phyloP scores from a whole-genome alignment of 2,797 vertebrate species.

The Melopsittacus undulatus region DNA sequence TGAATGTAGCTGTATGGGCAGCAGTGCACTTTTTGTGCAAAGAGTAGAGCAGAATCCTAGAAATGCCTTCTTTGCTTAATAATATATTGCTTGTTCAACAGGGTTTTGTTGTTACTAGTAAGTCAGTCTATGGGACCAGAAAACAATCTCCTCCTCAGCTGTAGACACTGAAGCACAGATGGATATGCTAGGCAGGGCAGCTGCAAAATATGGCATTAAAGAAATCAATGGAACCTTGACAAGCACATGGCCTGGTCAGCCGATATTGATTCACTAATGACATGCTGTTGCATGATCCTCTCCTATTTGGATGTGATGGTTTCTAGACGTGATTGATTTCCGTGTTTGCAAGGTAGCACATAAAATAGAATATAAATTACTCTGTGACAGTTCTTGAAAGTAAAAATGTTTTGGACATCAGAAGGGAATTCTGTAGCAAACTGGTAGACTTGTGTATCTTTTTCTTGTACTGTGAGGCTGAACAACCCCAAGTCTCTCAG shows the following conservation, averaged over 20 bases:
- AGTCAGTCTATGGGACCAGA: background rate
- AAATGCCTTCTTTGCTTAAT: background rate
- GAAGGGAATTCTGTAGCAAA: background rate
- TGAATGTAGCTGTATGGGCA: background rate
- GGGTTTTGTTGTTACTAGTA: background rate
- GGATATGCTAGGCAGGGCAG: background rate
- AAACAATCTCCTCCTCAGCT: background rate
- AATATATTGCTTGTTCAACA: background rate
- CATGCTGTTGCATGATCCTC: background rate
- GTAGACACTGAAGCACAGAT: background rate
- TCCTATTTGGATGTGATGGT: background rate
- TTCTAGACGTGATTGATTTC: background rate
- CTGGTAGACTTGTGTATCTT: background rate
- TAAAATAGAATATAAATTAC: background rate
- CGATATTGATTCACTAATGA: background rate
- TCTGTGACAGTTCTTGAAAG: background rate
- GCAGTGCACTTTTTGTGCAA: too few species aligned
- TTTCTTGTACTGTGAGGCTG: background rate
- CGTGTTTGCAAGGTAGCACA: background rate
- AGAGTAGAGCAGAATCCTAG: background rate
- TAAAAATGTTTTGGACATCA: background rate
- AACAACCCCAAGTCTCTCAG: background rate
- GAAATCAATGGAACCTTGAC: constrained; percentile 12
- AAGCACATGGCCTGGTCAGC: background rate
- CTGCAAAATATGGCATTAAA: background rate